Conservation (phyloP, 2,797 vertebrate genomes). For the Phoxinus dragarum region DNA sequence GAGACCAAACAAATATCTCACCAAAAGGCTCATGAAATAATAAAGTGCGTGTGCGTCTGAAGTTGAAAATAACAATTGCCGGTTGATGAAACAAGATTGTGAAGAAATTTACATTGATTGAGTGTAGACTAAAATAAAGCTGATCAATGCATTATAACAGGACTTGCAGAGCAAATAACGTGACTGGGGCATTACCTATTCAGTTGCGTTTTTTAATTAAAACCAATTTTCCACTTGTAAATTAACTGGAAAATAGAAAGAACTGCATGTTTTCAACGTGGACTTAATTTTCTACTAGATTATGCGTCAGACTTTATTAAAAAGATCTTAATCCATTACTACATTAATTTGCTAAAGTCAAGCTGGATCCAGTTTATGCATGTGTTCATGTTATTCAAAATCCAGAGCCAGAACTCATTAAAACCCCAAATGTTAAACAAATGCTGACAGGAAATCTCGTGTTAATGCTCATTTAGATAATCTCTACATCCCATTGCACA, state of each 20-base stretch:
- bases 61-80: not conserved
- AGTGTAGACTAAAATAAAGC: not conserved
- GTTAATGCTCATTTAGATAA: slow-evolving; percentile 35
- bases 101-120: not conserved
- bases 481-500: slow-evolving; percentile 37
- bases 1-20: slow-evolving; percentile 14
- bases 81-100: not conserved
- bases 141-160: slow-evolving; percentile 7
- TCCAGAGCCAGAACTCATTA: slow-evolving; percentile 19
- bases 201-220: slow-evolving; percentile 10
- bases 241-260: not conserved
- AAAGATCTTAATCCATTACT: not conserved
- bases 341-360: not conserved
- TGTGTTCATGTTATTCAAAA: slow-evolving; percentile 4
- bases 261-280: not conserved
- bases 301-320: not conserved
- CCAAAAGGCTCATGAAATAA: not conserved
- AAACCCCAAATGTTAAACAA: slow-evolving; percentile 15
- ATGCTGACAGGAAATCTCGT: slow-evolving; percentile 10
- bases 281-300: not conserved
- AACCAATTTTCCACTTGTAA: slow-evolving; percentile 7
- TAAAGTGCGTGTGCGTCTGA: not conserved
- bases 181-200: not conserved
- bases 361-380: slow-evolving; percentile 1
- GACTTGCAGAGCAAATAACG: not conserved